Base-by-base conservation (phyloP, 2,113 vertebrate species). In the Amphilophus citrinellus region DNA sequence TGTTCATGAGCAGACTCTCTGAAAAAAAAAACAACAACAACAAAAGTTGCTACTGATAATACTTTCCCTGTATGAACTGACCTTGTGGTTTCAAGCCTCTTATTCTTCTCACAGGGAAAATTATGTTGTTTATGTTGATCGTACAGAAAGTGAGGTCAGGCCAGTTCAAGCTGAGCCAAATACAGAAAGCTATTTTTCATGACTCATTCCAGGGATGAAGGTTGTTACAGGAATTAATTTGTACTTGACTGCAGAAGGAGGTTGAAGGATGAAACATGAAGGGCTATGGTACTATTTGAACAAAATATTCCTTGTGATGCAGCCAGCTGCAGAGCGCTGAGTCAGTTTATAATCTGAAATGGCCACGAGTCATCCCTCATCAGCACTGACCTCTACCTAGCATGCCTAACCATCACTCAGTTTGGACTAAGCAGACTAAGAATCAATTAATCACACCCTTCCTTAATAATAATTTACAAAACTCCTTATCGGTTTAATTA, bases 131-230 rank as follows among this genome's bases (percentile, higher is more conserved):
- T 42, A 39, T 30, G 17, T 58, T 68, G 4, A 59, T 24, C 18
- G 5, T 56, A 27, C 66, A 61, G 35, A 76, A 61, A 88, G 80
- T 60, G 75, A 88, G 79, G 73, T 82, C 78, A 11, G 30, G 61
- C 44, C 60, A 18, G 53, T 77, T 85, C 50, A 24, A 17, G 71
- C 7, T 44, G 44, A 86, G 80, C 50, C n/a, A 77, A 42, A 71
- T n/a, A 18, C 44, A 82, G 53, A 60, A 61, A 77, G 61, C 63
- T 50, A 62, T 80, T 60, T 65, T 56, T 75, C n/a, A 83, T 90
- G 85, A 90, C 15, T 92, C 89, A 88, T 73, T 89, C 17, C 60
- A 59, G 76, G 58, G 61, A 82, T 44, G 63, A 82, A 62, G 80
- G 88, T 86, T 82, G 59, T 59, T 59, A 76, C 79, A 85, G 81